phyloP scores from a whole-genome alignment of 2,888 invertebrate species.

The Agrilus biguttatus region DNA sequence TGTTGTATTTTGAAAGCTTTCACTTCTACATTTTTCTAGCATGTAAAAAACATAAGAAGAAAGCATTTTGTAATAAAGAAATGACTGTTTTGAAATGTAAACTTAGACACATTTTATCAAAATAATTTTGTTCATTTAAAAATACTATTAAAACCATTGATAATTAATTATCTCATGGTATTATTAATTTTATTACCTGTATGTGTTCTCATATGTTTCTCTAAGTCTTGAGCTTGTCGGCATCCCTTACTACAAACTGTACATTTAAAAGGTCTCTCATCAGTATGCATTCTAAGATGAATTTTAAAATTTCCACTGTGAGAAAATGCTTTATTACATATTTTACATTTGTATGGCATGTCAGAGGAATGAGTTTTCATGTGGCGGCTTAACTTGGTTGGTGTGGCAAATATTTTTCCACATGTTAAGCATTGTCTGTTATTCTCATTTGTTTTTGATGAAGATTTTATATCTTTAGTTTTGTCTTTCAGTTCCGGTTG shows the following conservation, averaged over 20 bases:
- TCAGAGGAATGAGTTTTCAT: conserved; percentile 31
- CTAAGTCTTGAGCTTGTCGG: conserved; percentile 32
- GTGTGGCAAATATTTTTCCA: conserved; percentile 26
- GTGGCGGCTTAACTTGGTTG: conserved; percentile 28
- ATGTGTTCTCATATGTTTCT: conserved; percentile 34
- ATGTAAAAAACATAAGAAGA: too few relatives aligned
- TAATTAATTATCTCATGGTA: too few relatives aligned
- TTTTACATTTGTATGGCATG: conserved; percentile 30
- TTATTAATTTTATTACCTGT: conserved; percentile 21
- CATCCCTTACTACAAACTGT: conserved; percentile 31
- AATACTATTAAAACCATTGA: too few relatives aligned
- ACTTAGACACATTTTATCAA: too few relatives aligned
- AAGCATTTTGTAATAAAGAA: too few relatives aligned
- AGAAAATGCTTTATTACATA: conserved; percentile 30
- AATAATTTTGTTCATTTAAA: too few relatives aligned
- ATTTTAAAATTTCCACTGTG: conserved; percentile 33
- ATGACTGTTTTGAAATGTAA: too few relatives aligned
- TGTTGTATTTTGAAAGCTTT: too few relatives aligned
- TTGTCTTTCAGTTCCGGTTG: conserved; percentile 10
- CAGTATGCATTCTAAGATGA: conserved; percentile 29
- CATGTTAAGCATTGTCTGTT: conserved; percentile 27
- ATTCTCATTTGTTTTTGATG: conserved; percentile 11
- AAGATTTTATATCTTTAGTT: conserved; percentile 11
- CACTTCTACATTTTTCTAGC: too few relatives aligned
- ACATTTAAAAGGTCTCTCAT: conserved; percentile 32